Conservation (phyloP, 2,113 vertebrate genomes). For the Emydura subglobosa region DNA sequence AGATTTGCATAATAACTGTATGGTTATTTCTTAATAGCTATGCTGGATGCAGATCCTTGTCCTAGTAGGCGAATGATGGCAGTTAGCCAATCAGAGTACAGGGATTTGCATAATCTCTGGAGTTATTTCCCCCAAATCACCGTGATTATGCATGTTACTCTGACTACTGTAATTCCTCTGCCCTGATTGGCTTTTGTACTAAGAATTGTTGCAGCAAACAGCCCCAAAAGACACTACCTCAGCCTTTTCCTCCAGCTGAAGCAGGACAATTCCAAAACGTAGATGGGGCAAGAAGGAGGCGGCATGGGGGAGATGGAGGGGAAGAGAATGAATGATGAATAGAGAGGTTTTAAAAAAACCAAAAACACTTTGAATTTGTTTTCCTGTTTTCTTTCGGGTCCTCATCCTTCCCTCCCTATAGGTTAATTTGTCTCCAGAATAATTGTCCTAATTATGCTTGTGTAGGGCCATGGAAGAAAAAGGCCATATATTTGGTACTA, state of each 20-base stretch:
- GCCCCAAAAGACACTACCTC: background rate
- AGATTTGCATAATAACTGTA: conserved; percentile 16
- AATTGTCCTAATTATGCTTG: background rate
- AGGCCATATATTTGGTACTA: background rate
- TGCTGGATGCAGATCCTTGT: background rate
- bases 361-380: background rate
- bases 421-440: background rate
- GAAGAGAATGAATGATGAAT: background rate
- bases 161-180: background rate
- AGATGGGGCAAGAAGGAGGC: background rate
- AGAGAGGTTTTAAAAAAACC: background rate
- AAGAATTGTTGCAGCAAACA: background rate
- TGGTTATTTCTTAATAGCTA: background rate
- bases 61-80: background rate
- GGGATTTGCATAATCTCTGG: background rate
- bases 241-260: background rate
- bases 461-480: background rate
- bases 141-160: background rate
- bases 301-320: background rate
- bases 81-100: background rate
- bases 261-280: background rate
- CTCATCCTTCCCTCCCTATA: background rate
- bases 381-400: background rate
- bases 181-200: background rate
- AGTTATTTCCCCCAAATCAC: background rate